phyloP scores from a whole-genome alignment of 2,113 vertebrate species.

The Gasterosteus nipponicus region DNA sequence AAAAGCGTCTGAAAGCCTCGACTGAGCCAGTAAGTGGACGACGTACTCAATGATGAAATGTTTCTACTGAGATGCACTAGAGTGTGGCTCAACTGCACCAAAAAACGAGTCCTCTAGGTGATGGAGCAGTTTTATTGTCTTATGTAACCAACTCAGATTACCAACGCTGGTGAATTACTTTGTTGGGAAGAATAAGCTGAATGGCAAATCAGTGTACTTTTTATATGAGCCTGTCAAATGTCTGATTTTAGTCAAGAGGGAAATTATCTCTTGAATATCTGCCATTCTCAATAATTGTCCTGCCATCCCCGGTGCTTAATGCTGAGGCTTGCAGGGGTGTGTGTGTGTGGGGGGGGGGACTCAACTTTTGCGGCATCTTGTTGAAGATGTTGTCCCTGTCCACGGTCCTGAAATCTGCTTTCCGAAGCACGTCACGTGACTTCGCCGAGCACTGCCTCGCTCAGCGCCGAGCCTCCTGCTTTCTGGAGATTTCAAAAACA shows the following conservation, averaged over 20 bases:
- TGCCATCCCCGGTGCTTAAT: background rate
- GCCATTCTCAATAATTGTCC: background rate
- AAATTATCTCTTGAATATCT: too few species aligned
- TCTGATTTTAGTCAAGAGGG: background rate
- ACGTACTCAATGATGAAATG: background rate
- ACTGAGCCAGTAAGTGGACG: background rate
- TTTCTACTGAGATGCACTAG: background rate
- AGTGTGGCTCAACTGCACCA: background rate
- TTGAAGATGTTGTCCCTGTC: slow-evolving; percentile 75
- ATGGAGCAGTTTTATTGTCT: background rate
- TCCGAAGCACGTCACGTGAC: slow-evolving; percentile 85
- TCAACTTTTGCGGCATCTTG: slow-evolving; percentile 58
- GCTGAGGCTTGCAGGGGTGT: background rate
- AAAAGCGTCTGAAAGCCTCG: background rate
- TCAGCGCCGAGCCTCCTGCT: slow-evolving; percentile 74
- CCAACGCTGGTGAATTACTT: background rate
- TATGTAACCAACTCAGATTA: slow-evolving; percentile 4
- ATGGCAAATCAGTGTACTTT: background rate
- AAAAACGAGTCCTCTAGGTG: background rate
- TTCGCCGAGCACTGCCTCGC: slow-evolving; percentile 71
- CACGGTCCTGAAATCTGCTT: slow-evolving; percentile 83
- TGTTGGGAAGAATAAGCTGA: background rate
- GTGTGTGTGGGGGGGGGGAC: too few species aligned
- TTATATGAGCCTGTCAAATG: background rate
- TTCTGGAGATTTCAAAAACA: slow-evolving; percentile 75